Conservation (phyloP, 2,797 vertebrate species). For the Epinephelus malabaricus region DNA sequence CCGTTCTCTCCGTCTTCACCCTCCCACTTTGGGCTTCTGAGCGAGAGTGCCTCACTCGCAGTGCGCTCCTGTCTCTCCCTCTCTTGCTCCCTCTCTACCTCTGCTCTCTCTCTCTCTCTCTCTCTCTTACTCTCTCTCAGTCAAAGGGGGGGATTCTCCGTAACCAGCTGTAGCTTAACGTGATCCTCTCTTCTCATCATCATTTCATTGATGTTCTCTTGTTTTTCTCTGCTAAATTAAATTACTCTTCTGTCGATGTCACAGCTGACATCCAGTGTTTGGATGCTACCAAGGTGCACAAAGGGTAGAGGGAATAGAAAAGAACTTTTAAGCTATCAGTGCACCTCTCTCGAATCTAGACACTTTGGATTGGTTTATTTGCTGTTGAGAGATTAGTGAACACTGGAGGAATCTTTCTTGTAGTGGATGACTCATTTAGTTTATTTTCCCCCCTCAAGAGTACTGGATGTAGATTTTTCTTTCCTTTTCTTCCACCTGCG, state of each 20-base stretch:
- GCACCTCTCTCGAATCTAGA: constrained; percentile 37
- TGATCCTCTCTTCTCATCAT: constrained; percentile 56
- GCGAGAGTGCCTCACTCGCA: constrained; percentile 47
- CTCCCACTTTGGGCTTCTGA: constrained; percentile 63
- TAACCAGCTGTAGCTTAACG: constrained; percentile 70
- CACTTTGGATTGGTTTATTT: constrained; percentile 33
- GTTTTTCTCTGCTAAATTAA: constrained; percentile 27
- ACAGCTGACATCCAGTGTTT: constrained; percentile 41
- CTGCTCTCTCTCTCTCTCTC: constrained; percentile 7
- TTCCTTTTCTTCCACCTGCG: constrained; percentile 37
- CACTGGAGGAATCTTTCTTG: constrained; percentile 30
- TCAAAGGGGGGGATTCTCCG: constrained; percentile 66
- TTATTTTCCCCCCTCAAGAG: constrained; percentile 11
- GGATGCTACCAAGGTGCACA: constrained; percentile 57
- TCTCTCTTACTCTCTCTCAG: constrained; percentile 46
- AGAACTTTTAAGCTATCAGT: constrained; percentile 70
- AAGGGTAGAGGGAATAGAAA: constrained; percentile 16
- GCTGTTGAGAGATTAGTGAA: constrained; percentile 5
- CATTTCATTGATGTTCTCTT: constrained; percentile 47
- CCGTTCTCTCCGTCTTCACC: constrained; percentile 52
- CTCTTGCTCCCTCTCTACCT: constrained; percentile 36
- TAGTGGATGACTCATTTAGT: constrained; percentile 52
- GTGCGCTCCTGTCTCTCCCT: constrained; percentile 14
- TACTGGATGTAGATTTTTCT: constrained; percentile 33
- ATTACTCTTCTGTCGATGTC: constrained; percentile 30